Conservation (phyloP, 2,888 invertebrate species). For the Digitonthophagus gazella region DNA sequence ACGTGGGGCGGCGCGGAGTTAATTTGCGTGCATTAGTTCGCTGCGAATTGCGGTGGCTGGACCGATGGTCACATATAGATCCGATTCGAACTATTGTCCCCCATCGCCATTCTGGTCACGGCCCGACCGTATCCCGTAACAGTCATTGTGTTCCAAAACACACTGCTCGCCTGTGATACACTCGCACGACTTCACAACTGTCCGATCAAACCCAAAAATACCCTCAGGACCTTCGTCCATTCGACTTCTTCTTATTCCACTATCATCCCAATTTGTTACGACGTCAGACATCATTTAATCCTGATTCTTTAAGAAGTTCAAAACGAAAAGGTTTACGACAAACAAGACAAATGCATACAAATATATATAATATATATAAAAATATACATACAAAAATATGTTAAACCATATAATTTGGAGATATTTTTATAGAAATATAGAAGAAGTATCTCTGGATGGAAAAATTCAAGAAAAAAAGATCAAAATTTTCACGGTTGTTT, state of each 20-base stretch:
- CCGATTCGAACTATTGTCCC: conserved; percentile 35
- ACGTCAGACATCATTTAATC: background rate
- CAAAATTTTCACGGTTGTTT: too few relatives aligned
- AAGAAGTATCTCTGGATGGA: too few relatives aligned
- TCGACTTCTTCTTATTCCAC: background rate
- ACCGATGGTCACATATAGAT: conserved; percentile 7
- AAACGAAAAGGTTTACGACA: too few relatives aligned
- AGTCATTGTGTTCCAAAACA: conserved; percentile 48
- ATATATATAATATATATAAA: too few relatives aligned
- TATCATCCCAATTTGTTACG: background rate
- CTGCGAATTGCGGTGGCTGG: conserved; percentile 45
- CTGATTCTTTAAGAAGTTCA: background rate
- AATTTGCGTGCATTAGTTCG: conserved; percentile 46
- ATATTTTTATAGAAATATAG: too few relatives aligned
- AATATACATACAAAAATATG: too few relatives aligned
- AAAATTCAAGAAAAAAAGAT: too few relatives aligned
- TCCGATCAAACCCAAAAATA: conserved; percentile 8
- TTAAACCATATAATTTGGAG: too few relatives aligned
- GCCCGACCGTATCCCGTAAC: conserved; percentile 46
- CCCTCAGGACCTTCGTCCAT: background rate
- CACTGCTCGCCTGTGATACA: conserved; percentile 45
- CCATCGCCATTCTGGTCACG: conserved; percentile 45
- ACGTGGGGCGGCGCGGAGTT: conserved; percentile 38
- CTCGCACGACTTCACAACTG: conserved; percentile 35
- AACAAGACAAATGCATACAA: too few relatives aligned